Evolutionary conservation across 2,797 vertebrate genomes (phyloP), one percentile per base, ranked within the genome.

Genomic region (Tauraco hartlaubi): DNA sequence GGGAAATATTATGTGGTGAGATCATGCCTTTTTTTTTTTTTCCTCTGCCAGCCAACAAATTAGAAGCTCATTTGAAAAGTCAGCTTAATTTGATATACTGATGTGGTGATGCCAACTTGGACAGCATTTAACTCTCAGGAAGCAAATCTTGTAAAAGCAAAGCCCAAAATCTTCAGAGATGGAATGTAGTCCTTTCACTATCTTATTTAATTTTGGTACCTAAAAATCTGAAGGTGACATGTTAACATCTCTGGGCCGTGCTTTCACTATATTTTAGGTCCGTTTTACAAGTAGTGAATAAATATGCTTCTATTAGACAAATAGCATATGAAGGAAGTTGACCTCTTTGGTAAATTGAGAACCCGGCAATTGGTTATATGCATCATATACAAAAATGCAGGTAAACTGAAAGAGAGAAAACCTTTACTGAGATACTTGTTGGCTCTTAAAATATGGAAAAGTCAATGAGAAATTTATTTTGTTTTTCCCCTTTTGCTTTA

Each of bases 41-140:
- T 35, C 10, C 69, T 67, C 37, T 77, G 88, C 58, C 67, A 85
- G 54, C 43, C 52, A 90, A 49, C 39, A 85, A 48, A 82, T 92
- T 82, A 78, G 62, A 54, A 82, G 35, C 75, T 85, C 5, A 28
- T 85, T 81, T 85, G 56, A 74, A 66, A 82, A 88, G 66, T 90
- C 75, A 74, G 9, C 28, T 85, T 75, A 69, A 78, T 92, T 75
- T 78, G 39, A 66, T 92, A 49, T 75, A 90, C 22, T 51, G 37
- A 58, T 79, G 21, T 35, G 52, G 20, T 35, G 54, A 35, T 63
- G 67, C 33, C 67, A 88, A 63, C 16, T 15, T 85, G 58, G 43
- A 43, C 11, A 51, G 41, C 12, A 18, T 69, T 68, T 68, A 67
- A 35, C 12, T 87, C 41, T 58, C 49, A 61, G 49, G 51, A 72